Evolutionary conservation across 92 coral and sea anemone genomes (phyloP).

Genomic region (Galaxea fascicularis): DNA sequence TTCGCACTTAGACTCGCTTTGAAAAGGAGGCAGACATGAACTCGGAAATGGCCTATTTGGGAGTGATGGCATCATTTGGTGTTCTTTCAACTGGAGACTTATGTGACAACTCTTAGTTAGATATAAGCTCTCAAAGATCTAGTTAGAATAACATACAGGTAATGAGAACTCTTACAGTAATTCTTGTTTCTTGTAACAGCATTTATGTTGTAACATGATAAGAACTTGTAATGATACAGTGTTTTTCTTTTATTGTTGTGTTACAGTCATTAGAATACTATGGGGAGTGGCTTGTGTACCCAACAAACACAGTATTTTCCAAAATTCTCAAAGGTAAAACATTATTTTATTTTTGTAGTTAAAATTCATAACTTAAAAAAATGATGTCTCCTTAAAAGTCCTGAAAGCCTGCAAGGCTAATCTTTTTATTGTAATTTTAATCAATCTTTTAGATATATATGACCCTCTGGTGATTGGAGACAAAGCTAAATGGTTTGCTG

Average conservation of each 20-base stretch:
- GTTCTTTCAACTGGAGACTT: not conserved
- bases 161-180: slow-evolving; percentile 44
- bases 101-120: no score
- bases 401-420: not conserved
- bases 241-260: not conserved
- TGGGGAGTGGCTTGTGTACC: slow-evolving; percentile 94
- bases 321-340: slow-evolving; percentile 90
- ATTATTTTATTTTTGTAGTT: not conserved
- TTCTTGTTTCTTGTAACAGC: no score
- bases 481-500: slow-evolving; percentile 90
- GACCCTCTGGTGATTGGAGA: slow-evolving; percentile 95
- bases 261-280: slow-evolving; percentile 91
- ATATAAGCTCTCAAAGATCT: no score
- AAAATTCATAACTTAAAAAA: not conserved
- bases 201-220: no score
- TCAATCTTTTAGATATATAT: slow-evolving; percentile 68
- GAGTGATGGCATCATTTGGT: not conserved
- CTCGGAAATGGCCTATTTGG: no score
- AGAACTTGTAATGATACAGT: no score
- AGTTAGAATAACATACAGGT: slow-evolving; percentile 33
- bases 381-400: not conserved
- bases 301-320: slow-evolving; percentile 87
- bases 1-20: no score
- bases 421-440: not conserved
- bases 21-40: no score